Percentiles rank a stretch among this genome's conserved stretches.
Conservation (phyloP, 53 echinoderm and acorn worm genomes). For the Luidia sarsii region DNA sequence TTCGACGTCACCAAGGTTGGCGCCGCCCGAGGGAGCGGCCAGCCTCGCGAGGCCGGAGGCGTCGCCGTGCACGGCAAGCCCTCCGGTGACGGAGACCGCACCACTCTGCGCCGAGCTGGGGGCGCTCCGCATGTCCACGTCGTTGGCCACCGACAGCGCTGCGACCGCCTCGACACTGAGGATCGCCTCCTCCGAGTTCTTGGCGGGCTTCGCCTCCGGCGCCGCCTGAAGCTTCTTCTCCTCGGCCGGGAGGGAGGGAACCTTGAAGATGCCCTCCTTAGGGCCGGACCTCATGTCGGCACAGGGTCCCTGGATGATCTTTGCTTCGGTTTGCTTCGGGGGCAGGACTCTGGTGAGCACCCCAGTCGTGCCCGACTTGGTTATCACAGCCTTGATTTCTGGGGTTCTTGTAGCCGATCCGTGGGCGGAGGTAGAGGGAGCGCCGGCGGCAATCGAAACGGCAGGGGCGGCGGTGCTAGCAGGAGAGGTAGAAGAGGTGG, state of each 20-base stretch:
- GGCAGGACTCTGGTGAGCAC: neutral
- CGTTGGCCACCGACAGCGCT: slow-evolving; percentile 8
- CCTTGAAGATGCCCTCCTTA: slow-evolving; percentile 27
- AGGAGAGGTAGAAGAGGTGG: slow-evolving; percentile 4
- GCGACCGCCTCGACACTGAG: slow-evolving; percentile 24
- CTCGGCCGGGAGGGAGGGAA: slow-evolving; percentile 30
- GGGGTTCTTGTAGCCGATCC: slow-evolving; percentile 10
- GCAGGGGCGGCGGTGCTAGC: neutral
- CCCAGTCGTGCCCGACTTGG: neutral
- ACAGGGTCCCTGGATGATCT: neutral
- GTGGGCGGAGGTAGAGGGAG: neutral
- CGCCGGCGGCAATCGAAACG: too few species aligned
- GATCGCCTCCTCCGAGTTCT: neutral
- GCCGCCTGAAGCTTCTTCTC: slow-evolving; percentile 6
- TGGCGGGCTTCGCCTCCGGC: slow-evolving; percentile 10
- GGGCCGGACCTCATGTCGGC: neutral
- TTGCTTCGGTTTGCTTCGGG: slow-evolving; percentile 5
- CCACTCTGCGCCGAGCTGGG: slow-evolving; percentile 29
- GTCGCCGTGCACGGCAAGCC: neutral
- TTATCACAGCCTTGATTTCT: slow-evolving; percentile 8
- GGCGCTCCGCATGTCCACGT: slow-evolving; percentile 69
- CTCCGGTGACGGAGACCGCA: neutral
- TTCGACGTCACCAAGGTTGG: slow-evolving; percentile 62
- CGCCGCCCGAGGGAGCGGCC: neutral
- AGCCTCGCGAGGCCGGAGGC: neutral